phyloP scores from a whole-genome alignment of 2,797 vertebrate genomes.

The Uromys caudimaculatus region DNA sequence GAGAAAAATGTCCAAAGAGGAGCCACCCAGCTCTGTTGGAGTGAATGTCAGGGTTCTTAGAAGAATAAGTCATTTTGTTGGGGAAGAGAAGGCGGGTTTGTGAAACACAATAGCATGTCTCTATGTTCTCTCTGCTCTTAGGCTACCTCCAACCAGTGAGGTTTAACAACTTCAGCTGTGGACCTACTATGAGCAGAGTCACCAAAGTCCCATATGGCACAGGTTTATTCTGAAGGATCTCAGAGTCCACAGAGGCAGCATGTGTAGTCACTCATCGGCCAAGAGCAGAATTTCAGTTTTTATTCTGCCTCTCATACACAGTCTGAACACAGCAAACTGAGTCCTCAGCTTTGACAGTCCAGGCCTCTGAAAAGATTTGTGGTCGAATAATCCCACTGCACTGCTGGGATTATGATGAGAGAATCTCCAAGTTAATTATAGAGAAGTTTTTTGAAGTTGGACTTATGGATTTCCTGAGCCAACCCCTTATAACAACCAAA shows the following conservation, averaged over 20 bases:
- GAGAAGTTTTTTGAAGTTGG: neutral
- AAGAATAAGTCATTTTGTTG: neutral
- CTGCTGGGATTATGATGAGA: neutral
- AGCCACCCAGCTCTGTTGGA: neutral
- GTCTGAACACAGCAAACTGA: neutral
- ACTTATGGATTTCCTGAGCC: neutral
- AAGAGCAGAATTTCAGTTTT: neutral
- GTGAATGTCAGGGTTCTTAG: neutral
- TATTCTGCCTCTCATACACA: neutral
- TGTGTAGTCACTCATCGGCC: neutral
- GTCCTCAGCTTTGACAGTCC: constrained; percentile 10
- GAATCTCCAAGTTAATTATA: neutral
- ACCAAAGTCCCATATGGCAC: rapidly evolving
- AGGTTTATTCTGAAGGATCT: neutral
- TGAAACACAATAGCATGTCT: neutral
- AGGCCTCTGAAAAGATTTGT: neutral
- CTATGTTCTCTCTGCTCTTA: neutral
- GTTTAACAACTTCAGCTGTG: neutral
- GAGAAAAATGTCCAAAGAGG: neutral
- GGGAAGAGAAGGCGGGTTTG: neutral
- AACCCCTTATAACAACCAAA: neutral
- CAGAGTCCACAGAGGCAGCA: neutral
- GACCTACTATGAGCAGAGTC: neutral
- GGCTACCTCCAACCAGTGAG: too few species aligned
- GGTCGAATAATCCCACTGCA: neutral